Percentiles rank a stretch among this genome's conserved stretches.
phyloP scores from a whole-genome alignment of 2,113 vertebrate genomes.

The Colinus virginianus region DNA sequence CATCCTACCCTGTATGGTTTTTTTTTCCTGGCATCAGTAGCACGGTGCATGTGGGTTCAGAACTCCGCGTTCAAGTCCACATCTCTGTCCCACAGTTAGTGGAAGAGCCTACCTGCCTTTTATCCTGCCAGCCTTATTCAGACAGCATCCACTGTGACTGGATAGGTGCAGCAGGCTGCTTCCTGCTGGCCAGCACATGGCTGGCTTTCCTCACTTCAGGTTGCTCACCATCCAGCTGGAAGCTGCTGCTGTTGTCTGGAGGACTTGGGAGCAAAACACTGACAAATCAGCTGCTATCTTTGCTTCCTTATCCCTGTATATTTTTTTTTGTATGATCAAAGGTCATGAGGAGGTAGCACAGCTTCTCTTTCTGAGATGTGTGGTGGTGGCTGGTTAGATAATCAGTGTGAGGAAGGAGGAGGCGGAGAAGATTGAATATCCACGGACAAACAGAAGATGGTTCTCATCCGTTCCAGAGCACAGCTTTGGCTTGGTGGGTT shows the following conservation, averaged over 20 bases:
- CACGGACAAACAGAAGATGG: background rate
- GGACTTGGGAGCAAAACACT: background rate
- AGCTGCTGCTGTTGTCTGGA: background rate
- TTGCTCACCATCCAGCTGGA: background rate
- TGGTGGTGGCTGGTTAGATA: conserved; percentile 39
- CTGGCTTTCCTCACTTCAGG: background rate
- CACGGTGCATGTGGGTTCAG: background rate
- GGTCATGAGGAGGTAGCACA: background rate
- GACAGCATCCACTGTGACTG: background rate
- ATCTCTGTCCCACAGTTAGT: background rate
- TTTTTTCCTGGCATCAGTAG: background rate
- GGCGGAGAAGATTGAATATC: conserved; percentile 27
- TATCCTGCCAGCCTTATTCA: background rate
- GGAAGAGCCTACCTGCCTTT: background rate
- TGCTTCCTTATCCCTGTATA: background rate
- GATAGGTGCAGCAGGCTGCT: background rate
- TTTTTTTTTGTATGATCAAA: background rate
- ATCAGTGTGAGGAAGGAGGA: conserved; percentile 22
- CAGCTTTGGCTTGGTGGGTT: background rate
- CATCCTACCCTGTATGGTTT: background rate
- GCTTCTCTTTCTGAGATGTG: background rate
- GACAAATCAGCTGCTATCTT: background rate
- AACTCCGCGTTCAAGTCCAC: background rate
- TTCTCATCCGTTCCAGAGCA: conserved; percentile 16
- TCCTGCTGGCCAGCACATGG: too few species aligned